Base-by-base conservation (phyloP, 2,888 invertebrate genomes). In the Argyresthia goedartella region DNA sequence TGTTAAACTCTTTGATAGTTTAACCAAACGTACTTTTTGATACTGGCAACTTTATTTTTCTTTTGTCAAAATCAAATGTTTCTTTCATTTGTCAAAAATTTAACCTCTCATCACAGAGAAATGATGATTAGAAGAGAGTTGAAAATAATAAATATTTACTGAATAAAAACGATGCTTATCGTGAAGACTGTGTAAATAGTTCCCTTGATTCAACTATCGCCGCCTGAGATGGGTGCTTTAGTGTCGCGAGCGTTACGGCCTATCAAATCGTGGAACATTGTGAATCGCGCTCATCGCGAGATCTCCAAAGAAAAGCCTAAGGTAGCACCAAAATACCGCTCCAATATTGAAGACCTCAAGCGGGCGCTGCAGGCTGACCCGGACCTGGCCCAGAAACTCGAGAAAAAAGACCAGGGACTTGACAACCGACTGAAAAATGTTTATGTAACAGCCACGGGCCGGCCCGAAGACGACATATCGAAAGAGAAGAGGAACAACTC, bases 281-380 rank as follows among this genome's bases (percentile, higher is more conserved):
- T 94, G 69, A 91, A 89, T 72, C 89, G 95, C 56, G 94, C 93
- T 33, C 91, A 92, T 62, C 91, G 90, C 62, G 75, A 91, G 15
- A 89, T 95, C 58, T 88, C 90, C 0, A 87, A 87, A 67, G 90
- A 91, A 46, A 92, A 92, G 67, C 85, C 84, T 11, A 88, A 85
- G 4, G 88, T 91, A 34, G 94, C 95, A n/a, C 95, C 95, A 0
- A 88, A 78, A 64, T 89, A 90, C 71, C 86, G 90, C 25, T 76
- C 88, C 1, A 90, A 90, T 57, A 58, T 89, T 44, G 84, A 88
- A 61, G 91, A 92, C 70, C 82, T 92, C 63, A 88, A 93, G 62
- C 84, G 90, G 55, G 79, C 93, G 0, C 71, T 90, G 36, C 87
- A 90, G 76, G 76, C 88, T 47, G 85, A 91, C 59, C 92, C 93